phyloP scores from a whole-genome alignment of 2,888 invertebrate species.

The Nemurella pictetii region DNA sequence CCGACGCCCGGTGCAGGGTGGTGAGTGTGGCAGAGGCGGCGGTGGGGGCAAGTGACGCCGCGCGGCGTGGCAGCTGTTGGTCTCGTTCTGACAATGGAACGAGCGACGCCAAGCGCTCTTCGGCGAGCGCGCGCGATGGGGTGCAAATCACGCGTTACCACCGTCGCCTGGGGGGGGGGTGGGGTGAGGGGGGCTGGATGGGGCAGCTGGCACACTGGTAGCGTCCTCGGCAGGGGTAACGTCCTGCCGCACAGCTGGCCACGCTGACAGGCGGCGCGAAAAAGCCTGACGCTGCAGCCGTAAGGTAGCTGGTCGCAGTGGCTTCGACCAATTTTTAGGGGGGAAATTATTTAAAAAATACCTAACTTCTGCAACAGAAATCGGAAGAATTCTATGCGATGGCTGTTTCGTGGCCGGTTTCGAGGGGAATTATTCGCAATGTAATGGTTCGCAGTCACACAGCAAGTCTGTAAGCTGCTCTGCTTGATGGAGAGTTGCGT shows the following conservation, averaged over 20 bases:
- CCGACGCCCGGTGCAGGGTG: background rate
- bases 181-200: background rate
- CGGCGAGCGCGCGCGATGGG: background rate
- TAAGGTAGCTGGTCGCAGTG: background rate
- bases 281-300: background rate
- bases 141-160: background rate
- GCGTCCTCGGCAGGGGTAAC: constrained; percentile 1
- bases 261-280: background rate
- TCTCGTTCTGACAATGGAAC: background rate
- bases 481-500: background rate
- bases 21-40: background rate
- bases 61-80: constrained; percentile 22
- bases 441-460: too few relatives aligned
- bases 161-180: background rate
- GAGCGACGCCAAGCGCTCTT: constrained; percentile 13
- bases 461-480: too few relatives aligned
- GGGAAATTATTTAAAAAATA: too few relatives aligned
- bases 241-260: background rate
- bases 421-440: background rate
- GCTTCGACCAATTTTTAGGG: background rate
- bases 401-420: background rate
- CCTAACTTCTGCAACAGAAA: too few relatives aligned
- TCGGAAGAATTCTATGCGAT: background rate
- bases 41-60: constrained; percentile 11
- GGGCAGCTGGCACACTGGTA: constrained; percentile 6